These are phyloP conservation scores for Uloborus diversus DNA, from an alignment of 1,140 invertebrate genomes.

Conservation along the genomic window DNA sequence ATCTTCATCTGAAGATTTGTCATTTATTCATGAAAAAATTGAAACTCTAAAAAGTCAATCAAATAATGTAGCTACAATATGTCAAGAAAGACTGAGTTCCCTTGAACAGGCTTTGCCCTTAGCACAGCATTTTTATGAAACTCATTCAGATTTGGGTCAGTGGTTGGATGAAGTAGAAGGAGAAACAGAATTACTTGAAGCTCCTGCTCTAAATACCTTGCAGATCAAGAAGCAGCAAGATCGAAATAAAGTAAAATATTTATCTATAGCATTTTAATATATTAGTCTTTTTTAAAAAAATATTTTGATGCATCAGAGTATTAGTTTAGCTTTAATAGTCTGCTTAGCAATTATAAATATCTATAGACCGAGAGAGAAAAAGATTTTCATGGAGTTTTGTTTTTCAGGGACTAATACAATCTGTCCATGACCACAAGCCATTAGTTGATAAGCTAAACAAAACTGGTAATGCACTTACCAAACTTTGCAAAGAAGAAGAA, in stretches of 20 bases:
- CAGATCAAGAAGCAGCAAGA: conserved; percentile 94
- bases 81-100: conserved; percentile 83
- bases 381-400: no score
- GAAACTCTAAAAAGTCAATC: conserved; percentile 90
- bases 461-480: conserved; percentile 86
- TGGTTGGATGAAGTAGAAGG: conserved; percentile 96
- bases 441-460: conserved; percentile 95
- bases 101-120: conserved; percentile 92
- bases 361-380: no score
- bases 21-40: conserved; percentile 86
- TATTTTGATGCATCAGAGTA: no score
- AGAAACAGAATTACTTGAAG: conserved; percentile 88
- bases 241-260: conserved; percentile 75
- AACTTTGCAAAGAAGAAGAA: conserved; percentile 88
- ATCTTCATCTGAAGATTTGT: conserved; percentile 87
- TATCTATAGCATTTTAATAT: not conserved
- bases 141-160: conserved; percentile 83
- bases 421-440: conserved; percentile 92
- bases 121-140: conserved; percentile 93
- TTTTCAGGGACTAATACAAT: conserved; percentile 77
- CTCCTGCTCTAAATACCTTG: conserved; percentile 89
- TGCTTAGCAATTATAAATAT: no score
- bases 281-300: not conserved
- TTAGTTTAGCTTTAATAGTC: no score
- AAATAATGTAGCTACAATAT: conserved; percentile 86